These are phyloP conservation scores for Megalonaias nervosa DNA, from an alignment of 1,140 invertebrate genomes.

Conservation along the genomic window DNA sequence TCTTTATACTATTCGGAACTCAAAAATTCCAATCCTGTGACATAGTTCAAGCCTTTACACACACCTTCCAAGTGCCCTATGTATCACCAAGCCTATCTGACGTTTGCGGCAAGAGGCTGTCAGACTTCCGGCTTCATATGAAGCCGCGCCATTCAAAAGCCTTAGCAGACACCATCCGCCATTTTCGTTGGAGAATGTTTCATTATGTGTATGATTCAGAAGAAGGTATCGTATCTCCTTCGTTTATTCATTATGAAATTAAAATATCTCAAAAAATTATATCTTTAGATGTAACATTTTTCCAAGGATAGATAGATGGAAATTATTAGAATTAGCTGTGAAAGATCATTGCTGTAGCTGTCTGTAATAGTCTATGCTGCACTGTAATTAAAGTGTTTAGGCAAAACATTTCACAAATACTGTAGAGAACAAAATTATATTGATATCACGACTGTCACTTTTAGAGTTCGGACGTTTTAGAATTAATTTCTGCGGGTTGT, in stretches of 20 bases:
- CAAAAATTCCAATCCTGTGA: constrained; percentile 93
- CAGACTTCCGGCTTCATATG: constrained; percentile 74
- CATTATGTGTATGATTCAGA: constrained; percentile 97
- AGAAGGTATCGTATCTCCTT: constrained; percentile 83
- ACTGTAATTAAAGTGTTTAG: too few species aligned
- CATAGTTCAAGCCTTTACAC: constrained; percentile 93
- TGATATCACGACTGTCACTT: too few species aligned
- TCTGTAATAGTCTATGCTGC: too few species aligned
- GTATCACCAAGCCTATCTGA: constrained; percentile 74
- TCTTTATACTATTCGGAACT: constrained; percentile 91
- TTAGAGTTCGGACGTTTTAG: too few species aligned
- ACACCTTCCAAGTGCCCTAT: constrained; percentile 97
- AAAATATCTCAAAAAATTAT: too few species aligned
- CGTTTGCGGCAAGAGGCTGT: not conserved
- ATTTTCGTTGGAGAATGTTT: constrained; percentile 93
- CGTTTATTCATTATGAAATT: not conserved
- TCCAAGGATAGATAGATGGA: too few species aligned
- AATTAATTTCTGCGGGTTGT: too few species aligned
- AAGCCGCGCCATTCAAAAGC: constrained; percentile 93
- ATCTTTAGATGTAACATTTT: too few species aligned
- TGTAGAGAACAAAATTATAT: too few species aligned
- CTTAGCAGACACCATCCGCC: constrained; percentile 91
- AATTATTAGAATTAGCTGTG: too few species aligned
- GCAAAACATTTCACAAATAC: too few species aligned
- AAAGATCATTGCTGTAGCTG: too few species aligned